These are phyloP conservation scores for Masnerella sp. DNA, from an alignment of 2,888 invertebrate genomes.

Conservation along the genomic window DNA sequence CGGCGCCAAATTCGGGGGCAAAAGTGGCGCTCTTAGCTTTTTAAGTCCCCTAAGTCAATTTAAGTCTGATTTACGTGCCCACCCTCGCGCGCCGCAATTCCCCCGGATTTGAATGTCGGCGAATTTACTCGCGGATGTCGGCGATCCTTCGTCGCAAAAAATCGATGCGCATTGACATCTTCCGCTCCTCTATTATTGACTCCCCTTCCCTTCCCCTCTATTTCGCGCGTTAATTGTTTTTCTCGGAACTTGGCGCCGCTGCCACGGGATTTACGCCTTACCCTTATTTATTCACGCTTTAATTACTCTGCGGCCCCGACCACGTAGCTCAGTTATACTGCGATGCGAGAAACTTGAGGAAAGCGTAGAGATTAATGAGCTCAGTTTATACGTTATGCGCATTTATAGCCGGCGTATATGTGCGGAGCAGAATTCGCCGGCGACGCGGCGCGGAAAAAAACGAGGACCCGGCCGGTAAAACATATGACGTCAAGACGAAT, in stretches of 20 bases:
- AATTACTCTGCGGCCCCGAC: conserved; percentile 72
- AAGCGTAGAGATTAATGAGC: conserved; percentile 71
- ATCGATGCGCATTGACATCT: too few relatives aligned
- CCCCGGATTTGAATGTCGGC: too few relatives aligned
- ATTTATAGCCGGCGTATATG: conserved; percentile 55
- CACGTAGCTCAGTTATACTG: conserved; percentile 61
- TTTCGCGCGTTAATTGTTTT: conserved; percentile 68
- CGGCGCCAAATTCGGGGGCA: too few relatives aligned
- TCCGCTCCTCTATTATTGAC: too few relatives aligned
- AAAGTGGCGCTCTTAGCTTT: too few relatives aligned
- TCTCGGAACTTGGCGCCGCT: conserved; percentile 60
- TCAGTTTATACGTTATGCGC: conserved; percentile 68
- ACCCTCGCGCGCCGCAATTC: too few relatives aligned
- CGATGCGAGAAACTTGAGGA: conserved; percentile 74
- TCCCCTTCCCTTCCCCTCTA: too few relatives aligned
- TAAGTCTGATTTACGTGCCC: too few relatives aligned
- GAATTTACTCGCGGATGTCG: too few relatives aligned
- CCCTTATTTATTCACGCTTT: conserved; percentile 76
- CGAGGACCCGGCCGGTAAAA: conserved; percentile 37
- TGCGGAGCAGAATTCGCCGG: conserved; percentile 53
- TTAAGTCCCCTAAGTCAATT: too few relatives aligned
- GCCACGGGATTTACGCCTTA: conserved; percentile 71
- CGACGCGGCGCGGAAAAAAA: conserved; percentile 29
- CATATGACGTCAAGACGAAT: conserved; percentile 56
- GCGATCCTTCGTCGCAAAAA: too few relatives aligned